These are phyloP conservation scores for Heliconius ethilla DNA, from an alignment of 2,888 invertebrate genomes.

Conservation along the genomic window DNA sequence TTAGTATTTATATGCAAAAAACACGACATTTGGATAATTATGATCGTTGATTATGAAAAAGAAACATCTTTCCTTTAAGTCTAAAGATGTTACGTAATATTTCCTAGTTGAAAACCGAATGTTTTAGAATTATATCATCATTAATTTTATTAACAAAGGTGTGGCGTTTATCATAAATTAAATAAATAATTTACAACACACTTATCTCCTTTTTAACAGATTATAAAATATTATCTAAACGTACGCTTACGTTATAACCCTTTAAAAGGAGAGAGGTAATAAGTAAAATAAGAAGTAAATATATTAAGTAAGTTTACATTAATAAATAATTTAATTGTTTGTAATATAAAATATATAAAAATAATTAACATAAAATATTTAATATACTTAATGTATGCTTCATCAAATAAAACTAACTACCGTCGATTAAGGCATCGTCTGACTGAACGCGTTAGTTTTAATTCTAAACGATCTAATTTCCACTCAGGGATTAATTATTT, in stretches of 20 bases:
- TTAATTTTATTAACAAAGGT: background rate
- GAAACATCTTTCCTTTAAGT: no score
- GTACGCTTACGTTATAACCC: background rate
- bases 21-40: no score
- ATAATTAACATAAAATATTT: no score
- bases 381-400: no score
- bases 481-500: no score
- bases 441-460: no score
- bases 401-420: no score
- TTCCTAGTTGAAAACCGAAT: background rate
- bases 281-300: background rate
- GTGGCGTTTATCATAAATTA: slow-evolving; percentile 6
- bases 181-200: slow-evolving; percentile 11
- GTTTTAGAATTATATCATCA: background rate
- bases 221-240: background rate
- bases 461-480: no score
- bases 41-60: background rate
- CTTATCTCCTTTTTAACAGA: slow-evolving; percentile 11
- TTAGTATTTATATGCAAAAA: no score
- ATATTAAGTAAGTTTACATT: background rate
- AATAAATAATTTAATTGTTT: no score
- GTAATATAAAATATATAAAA: no score
- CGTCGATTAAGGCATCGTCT: no score
- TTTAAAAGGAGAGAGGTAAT: background rate
- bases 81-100: background rate